Conservation (phyloP, 1,140 invertebrate species). For the Drosophila repleta region DNA sequence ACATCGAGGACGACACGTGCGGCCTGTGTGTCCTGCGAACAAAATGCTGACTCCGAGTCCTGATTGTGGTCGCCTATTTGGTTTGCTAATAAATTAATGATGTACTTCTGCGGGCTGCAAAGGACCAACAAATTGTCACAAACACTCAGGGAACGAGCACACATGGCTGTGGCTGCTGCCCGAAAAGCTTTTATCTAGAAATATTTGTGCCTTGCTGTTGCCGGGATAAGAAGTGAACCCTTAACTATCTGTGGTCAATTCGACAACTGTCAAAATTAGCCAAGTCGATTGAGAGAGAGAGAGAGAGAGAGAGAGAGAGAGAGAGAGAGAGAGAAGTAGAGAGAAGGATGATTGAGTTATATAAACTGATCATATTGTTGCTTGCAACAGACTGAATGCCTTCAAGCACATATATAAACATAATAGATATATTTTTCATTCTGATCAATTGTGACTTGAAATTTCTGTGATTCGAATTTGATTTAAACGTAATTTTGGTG, state of each 20-base stretch:
- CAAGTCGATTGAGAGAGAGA: no score
- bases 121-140: constrained; percentile 62
- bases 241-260: constrained; percentile 36
- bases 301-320: no score
- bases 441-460: constrained; percentile 23
- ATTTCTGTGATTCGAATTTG: constrained; percentile 34
- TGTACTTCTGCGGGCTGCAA: constrained; percentile 63
- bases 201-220: constrained; percentile 32
- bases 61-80: constrained; percentile 69
- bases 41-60: constrained; percentile 53
- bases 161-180: neutral
- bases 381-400: no score
- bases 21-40: constrained; percentile 35
- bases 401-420: no score
- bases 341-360: neutral
- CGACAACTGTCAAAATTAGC: neutral
- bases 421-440: neutral
- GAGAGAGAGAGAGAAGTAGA: no score
- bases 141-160: constrained; percentile 53
- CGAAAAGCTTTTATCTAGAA: constrained; percentile 23
- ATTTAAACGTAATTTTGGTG: constrained; percentile 4
- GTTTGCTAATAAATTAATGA: constrained; percentile 82
- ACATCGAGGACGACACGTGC: constrained; percentile 35
- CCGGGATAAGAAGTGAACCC: constrained; percentile 25
- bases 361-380: no score